Evolutionary conservation across 2,888 invertebrate genomes (phyloP).

Genomic region (Drosophila multiciliata): DNA sequence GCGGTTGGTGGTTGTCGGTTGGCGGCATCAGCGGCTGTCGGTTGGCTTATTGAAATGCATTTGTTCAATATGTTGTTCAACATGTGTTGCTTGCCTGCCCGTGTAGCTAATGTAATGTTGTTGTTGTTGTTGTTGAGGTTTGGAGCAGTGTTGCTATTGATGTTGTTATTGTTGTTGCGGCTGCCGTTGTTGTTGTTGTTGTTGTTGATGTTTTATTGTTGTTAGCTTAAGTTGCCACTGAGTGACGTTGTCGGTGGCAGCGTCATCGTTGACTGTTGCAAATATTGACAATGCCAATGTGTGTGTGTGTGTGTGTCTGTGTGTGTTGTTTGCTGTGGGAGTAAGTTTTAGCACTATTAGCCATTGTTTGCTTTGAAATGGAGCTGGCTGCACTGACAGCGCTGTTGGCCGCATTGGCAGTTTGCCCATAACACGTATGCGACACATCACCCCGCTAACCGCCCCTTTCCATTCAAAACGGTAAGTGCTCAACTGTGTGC

Average conservation of each 20-base stretch:
- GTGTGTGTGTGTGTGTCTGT: constrained; percentile 25
- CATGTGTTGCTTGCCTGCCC: constrained; percentile 64
- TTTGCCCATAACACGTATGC: constrained; percentile 64
- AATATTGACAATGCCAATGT: constrained; percentile 73
- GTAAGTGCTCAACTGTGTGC: constrained; percentile 37
- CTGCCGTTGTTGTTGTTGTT: constrained; percentile 13
- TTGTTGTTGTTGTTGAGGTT: constrained; percentile 25
- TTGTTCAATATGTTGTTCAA: constrained; percentile 77
- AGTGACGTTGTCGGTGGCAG: constrained; percentile 62
- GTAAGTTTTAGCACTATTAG: constrained; percentile 79
- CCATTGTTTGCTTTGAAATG: constrained; percentile 76
- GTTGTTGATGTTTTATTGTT: constrained; percentile 51
- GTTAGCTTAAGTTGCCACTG: constrained; percentile 73
- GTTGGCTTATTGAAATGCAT: constrained; percentile 79
- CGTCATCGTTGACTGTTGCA: constrained; percentile 72
- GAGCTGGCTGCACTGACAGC: constrained; percentile 54
- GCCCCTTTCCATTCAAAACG: constrained; percentile 1
- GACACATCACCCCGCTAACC: constrained; percentile 26
- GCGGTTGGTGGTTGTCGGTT: constrained; percentile 38
- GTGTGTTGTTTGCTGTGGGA: constrained; percentile 58
- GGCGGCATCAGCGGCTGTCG: constrained; percentile 54
- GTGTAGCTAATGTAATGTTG: constrained; percentile 55
- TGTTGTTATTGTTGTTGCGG: constrained; percentile 16
- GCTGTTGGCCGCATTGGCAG: constrained; percentile 30
- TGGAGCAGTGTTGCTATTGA: constrained; percentile 28